Base-by-base conservation (phyloP, 2,797 vertebrate species). In the Parauchenoglanis ngamensis region DNA sequence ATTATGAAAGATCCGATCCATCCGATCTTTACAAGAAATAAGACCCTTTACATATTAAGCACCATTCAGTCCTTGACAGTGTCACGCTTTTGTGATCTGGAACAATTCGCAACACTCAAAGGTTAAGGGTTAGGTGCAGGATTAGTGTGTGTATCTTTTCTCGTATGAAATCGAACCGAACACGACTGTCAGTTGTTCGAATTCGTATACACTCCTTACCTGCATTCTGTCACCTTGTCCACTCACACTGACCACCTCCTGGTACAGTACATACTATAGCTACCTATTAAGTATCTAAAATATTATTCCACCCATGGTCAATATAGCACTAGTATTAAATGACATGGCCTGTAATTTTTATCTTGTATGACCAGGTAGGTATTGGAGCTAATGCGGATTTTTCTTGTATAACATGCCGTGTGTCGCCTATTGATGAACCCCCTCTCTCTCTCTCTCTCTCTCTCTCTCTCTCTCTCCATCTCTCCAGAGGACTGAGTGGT, bases 301-400 rank as follows among this genome's bases (percentile, higher is more conserved):
- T 46, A 28, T 19, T 4, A 65, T 21, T 46, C 23, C 57, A 40
- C 1, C 35, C 78, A 63, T 23, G 3, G 21, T 15, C 2, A 61
- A 56, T 80, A 80, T 35, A 4, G 1, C 7, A 8, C 57, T 13
- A 4, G 13, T 15, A 4, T 25, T 25, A 7, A 80, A 44, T 1
- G 23, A 61, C 57, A 59, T 25, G 56, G 12, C 35, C 35, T 61
- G 12, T 15, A 8, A 61, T 4, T 7, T 81, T 63, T 21, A 83
- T 52, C 44, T 67, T 19, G n/a, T 67, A 52, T 21, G 1, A 67
- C 7, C 61, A 67, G 61, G 0, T 23, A 11, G 80, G 63, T 31
- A 31, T 68, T 67, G 7, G 4, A 83, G 61, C 82, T 87, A 90
- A 92, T 93, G 89, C 89, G 75, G 92, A 80, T 91, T 91, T 94